Evolutionary conservation across 2,888 invertebrate species (phyloP), one percentile per base, ranked within the genome.

Genomic region (Tipula confusa): DNA sequence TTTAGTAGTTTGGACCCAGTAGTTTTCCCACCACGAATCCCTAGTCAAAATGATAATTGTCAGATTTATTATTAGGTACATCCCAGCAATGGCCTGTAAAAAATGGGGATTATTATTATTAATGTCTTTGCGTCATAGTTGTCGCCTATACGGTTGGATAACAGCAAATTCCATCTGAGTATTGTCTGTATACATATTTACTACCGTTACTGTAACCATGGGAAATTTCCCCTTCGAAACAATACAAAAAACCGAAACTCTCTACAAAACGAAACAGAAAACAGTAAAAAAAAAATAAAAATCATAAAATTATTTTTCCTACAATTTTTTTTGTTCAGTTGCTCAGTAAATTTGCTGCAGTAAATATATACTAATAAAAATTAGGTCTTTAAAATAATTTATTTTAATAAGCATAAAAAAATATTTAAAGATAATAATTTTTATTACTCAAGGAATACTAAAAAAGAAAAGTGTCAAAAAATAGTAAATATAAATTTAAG

Each of bases 401-500:
- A 64, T 64, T 64, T 64, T 24, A 36, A n/a, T n/a, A n/a, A n/a
- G n/a, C n/a, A n/a, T n/a, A 36, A 43, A 2, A 43, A 43, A 43
- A 43, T 5, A 43, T 4, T 64, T 64, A 24, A 64, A 64, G 64
- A 64, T 64, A 64, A 64, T 64, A 64, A 64, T 64, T 64, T 64
- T 64, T 64, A 64, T 24, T 64, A 64, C n/a, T n/a, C 18, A 64
- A 64, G 24, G n/a, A n/a, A n/a, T 64, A 18, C 13, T 24, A 64
- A n/a, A n/a, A 43, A 43, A 43, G 11, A 48, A 64, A 64, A 64
- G 64, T 64, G 64, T 64, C 64, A 64, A 64, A 43, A n/a, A 64
- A 64, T 64, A 6, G 24, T 11, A n/a, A 43, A 7, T 43, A n/a
- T 64, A 24, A 64, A 24, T 24, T 24, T 64, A 24, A 9, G 0